A percentile compares a stretch with the other conserved stretches of the same genome.
Evolutionary conservation across 2,888 invertebrate species (phyloP).

Genomic region (Cynaeus angustus): DNA sequence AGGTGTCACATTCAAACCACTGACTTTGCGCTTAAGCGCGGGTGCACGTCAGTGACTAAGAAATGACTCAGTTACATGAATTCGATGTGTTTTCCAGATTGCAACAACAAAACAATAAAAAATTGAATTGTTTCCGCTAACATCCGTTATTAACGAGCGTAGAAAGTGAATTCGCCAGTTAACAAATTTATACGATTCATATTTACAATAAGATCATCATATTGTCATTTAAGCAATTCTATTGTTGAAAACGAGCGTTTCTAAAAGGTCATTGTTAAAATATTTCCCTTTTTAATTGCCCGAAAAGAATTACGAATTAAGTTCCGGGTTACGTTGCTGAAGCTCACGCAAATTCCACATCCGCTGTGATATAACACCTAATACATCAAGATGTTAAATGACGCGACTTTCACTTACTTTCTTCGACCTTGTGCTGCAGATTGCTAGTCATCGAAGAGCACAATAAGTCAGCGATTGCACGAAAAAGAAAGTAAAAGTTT

Average conservation of each 20-base stretch:
- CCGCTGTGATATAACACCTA: constrained; percentile 42
- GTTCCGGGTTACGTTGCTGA: constrained; percentile 30
- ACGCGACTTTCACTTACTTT: constrained; percentile 59
- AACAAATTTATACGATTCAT: constrained; percentile 10
- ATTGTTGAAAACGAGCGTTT: constrained; percentile 15
- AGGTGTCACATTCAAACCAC: constrained; percentile 2
- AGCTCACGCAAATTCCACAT: constrained; percentile 38
- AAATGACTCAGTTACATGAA: background rate
- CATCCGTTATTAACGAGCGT: constrained; percentile 23
- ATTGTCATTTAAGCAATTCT: constrained; percentile 30
- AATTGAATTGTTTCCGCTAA: constrained; percentile 32
- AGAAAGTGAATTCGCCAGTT: no score
- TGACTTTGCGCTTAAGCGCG: background rate
- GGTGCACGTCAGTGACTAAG: background rate
- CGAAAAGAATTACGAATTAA: constrained; percentile 11
- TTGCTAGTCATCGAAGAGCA: constrained; percentile 26
- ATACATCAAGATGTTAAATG: constrained; percentile 33
- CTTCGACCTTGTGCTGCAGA: constrained; percentile 56
- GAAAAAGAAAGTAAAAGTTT: constrained; percentile 16
- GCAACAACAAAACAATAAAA: constrained; percentile 23
- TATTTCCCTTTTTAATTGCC: constrained; percentile 10
- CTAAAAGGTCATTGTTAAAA: constrained; percentile 32
- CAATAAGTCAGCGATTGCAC: background rate
- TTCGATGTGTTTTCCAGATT: background rate
- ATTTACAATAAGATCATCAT: constrained; percentile 25